Evolutionary conservation across 2,797 vertebrate genomes (phyloP).

Genomic region (Chelon auratus): DNA sequence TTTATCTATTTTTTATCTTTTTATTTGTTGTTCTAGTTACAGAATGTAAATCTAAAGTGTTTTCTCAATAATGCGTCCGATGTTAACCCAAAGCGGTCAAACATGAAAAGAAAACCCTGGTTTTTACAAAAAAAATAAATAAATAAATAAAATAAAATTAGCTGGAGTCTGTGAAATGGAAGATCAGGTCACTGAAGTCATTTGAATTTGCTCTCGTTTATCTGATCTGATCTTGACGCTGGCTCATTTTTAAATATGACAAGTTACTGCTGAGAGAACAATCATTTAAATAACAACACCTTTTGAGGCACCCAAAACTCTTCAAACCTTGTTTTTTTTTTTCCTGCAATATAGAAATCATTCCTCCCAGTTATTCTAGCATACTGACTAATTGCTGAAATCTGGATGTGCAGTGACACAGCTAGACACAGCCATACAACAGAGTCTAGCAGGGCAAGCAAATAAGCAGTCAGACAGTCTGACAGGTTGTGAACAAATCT

Average conservation of each 20-base stretch:
- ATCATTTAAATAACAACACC: neutral
- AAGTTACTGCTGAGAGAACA: neutral
- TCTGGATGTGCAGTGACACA: constrained; percentile 13
- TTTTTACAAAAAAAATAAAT: constrained; percentile 11
- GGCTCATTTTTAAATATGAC: neutral
- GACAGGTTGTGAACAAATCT: constrained; percentile 33
- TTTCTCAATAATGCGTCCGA: constrained; percentile 22
- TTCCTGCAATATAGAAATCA: neutral
- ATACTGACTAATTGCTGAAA: constrained; percentile 14
- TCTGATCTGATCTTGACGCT: constrained; percentile 2
- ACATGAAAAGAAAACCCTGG: constrained; percentile 22
- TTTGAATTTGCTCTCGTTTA: constrained; percentile 11
- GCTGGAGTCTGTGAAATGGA: neutral
- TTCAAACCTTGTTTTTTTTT: no score
- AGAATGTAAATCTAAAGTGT: constrained; percentile 32
- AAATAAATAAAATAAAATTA: neutral
- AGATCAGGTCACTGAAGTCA: neutral
- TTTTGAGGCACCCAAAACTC: no score
- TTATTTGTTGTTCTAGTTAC: constrained; percentile 48
- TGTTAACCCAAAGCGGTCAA: constrained; percentile 26
- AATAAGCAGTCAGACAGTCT: constrained; percentile 19
- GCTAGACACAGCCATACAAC: constrained; percentile 7
- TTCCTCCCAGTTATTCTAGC: neutral
- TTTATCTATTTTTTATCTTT: neutral
- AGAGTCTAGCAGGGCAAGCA: constrained; percentile 25